Evolutionary conservation across 2,113 vertebrate genomes (phyloP).

Genomic region (Oceanites oceanicus): DNA sequence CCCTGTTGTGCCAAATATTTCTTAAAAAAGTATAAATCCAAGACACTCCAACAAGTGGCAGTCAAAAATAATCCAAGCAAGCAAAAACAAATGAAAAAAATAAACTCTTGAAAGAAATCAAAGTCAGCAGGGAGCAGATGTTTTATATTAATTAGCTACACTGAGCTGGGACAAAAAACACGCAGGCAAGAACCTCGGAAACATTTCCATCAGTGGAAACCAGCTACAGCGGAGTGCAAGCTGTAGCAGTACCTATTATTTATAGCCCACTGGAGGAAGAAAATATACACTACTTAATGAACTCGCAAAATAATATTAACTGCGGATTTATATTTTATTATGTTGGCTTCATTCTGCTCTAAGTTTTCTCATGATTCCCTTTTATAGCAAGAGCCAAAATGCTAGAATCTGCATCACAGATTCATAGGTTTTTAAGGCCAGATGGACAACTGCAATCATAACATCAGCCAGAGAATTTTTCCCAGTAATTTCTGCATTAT

Average conservation of each 20-base stretch:
- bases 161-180: constrained; percentile 3
- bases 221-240: background rate
- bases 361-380: constrained; percentile 6
- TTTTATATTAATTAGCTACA: constrained; percentile 51
- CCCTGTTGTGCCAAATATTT: constrained; percentile 43
- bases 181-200: background rate
- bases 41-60: constrained; percentile 2
- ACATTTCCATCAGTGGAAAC: constrained; percentile 33
- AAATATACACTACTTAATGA: constrained; percentile 50
- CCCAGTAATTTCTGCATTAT: constrained; percentile 21
- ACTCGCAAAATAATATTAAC: constrained; percentile 52
- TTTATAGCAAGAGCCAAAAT: background rate
- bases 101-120: constrained; percentile 21
- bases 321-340: constrained; percentile 47
- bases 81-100: constrained; percentile 50
- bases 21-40: constrained; percentile 35
- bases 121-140: constrained; percentile 34
- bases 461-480: background rate
- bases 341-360: background rate
- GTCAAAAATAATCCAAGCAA: constrained; percentile 49
- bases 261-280: constrained; percentile 46
- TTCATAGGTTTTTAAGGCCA: constrained; percentile 29
- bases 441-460: constrained; percentile 18
- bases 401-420: background rate
- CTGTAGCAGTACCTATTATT: constrained; percentile 41